phyloP scores from a whole-genome alignment of 2,113 vertebrate species.

The Sapayoa aenigma region DNA sequence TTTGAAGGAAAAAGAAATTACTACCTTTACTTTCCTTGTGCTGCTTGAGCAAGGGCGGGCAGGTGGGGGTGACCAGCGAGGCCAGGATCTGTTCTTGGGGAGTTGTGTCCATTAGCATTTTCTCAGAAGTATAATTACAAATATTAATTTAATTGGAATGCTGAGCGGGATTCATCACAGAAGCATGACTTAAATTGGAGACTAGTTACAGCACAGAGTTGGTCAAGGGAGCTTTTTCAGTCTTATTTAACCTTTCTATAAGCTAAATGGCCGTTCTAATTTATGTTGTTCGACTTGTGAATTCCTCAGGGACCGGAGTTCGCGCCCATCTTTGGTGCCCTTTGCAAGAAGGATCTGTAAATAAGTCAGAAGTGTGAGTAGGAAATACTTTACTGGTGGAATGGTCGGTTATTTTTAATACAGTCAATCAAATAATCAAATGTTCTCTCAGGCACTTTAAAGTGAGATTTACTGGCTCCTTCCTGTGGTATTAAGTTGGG shows the following conservation, averaged over 20 bases:
- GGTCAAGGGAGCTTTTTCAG: not conserved
- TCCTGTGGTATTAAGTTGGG: not conserved
- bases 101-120: conserved; percentile 1
- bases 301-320: not conserved
- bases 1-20: not conserved
- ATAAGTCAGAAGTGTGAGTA: not conserved
- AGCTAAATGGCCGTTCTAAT: not conserved
- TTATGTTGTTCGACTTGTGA: not conserved
- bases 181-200: not conserved
- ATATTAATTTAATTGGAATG: conserved; percentile 8
- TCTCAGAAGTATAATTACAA: conserved; percentile 35
- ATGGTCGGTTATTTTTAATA: not conserved
- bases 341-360: not conserved
- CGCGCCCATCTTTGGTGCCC: not conserved
- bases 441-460: not conserved
- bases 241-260: not conserved
- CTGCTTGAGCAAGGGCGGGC: not conserved
- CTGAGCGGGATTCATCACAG: not conserved
- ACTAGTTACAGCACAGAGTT: not conserved
- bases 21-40: not conserved
- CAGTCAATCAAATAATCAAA: conserved; percentile 3
- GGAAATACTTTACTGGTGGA: not conserved
- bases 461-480: not conserved
- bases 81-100: not conserved
- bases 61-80: not conserved